phyloP scores from a whole-genome alignment of 2,797 vertebrate species.

The Etheostoma nigrum region DNA sequence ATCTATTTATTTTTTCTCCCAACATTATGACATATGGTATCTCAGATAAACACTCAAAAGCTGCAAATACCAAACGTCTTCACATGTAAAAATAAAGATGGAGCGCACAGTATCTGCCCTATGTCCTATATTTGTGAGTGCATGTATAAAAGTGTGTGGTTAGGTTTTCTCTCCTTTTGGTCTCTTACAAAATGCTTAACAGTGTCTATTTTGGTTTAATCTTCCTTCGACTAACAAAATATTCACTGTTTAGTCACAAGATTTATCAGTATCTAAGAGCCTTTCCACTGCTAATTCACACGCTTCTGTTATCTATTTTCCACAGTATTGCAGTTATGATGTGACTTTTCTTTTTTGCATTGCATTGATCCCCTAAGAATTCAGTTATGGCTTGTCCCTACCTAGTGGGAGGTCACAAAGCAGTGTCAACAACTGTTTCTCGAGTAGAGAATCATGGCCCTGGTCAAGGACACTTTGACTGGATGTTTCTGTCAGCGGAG shows the following conservation, averaged over 20 bases:
- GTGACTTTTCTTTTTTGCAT: conserved; percentile 11
- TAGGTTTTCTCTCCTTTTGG: neutral
- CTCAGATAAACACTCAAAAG: neutral
- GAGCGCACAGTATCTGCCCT: neutral
- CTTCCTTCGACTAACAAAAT: conserved; percentile 11
- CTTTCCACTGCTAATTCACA: conserved; percentile 14
- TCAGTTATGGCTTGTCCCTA: conserved; percentile 36
- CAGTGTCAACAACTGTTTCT: conserved; percentile 42
- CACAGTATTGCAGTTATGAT: conserved; percentile 25
- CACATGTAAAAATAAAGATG: neutral
- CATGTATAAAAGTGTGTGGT: neutral
- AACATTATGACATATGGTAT: neutral
- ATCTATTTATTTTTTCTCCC: neutral
- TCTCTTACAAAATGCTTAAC: neutral
- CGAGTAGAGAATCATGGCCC: conserved; percentile 17
- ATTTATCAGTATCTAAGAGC: conserved; percentile 23
- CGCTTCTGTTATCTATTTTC: conserved; percentile 35
- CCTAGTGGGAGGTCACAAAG: conserved; percentile 36
- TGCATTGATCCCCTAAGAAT: conserved; percentile 46
- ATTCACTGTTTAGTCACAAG: conserved; percentile 2
- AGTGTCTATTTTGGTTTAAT: conserved; percentile 3
- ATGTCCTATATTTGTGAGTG: neutral
- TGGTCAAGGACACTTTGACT: conserved; percentile 44
- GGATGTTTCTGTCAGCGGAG: conserved; percentile 29
- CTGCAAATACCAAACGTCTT: neutral